phyloP scores from a whole-genome alignment of 2,113 vertebrate species.

The Oryzias javanicus region DNA sequence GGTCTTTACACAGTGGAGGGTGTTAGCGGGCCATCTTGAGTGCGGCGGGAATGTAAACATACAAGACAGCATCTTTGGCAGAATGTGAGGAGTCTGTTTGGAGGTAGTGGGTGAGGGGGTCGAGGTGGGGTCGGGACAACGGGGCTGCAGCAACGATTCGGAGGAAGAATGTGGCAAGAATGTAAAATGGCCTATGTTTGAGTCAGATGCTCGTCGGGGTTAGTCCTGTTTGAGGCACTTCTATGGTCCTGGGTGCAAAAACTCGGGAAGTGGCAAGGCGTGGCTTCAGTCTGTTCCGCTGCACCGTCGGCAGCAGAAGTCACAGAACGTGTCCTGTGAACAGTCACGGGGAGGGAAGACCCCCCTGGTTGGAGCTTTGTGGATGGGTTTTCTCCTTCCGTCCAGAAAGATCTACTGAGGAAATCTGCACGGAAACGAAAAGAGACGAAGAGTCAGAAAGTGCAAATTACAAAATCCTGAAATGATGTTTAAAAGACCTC shows the following conservation, averaged over 20 bases:
- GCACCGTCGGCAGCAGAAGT: slow-evolving; percentile 26
- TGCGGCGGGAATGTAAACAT: slow-evolving; percentile 73
- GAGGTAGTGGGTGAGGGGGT: slow-evolving; percentile 74
- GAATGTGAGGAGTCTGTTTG: slow-evolving; percentile 70
- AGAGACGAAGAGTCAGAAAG: not conserved
- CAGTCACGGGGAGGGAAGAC: slow-evolving; percentile 51
- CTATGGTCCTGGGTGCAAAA: slow-evolving; percentile 53
- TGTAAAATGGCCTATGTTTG: slow-evolving; percentile 55
- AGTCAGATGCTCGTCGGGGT: slow-evolving; percentile 58
- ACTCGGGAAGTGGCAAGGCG: slow-evolving; percentile 25
- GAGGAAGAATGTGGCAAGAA: slow-evolving; percentile 23
- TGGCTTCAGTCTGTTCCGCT: slow-evolving; percentile 42
- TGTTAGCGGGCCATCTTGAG: slow-evolving; percentile 38
- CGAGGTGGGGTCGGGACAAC: not conserved
- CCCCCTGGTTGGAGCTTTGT: slow-evolving; percentile 24
- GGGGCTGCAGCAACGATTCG: slow-evolving; percentile 29
- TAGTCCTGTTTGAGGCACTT: slow-evolving; percentile 76
- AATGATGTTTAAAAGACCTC: not conserved
- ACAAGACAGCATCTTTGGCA: slow-evolving; percentile 77
- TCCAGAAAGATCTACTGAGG: slow-evolving; percentile 65
- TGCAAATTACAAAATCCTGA: not conserved
- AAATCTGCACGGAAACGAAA: slow-evolving; percentile 47
- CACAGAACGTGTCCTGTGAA: slow-evolving; percentile 52
- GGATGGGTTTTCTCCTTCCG: slow-evolving; percentile 39
- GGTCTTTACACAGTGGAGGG: slow-evolving; percentile 20